phyloP scores from a whole-genome alignment of 2,888 invertebrate species.

The Zonitis immaculata region DNA sequence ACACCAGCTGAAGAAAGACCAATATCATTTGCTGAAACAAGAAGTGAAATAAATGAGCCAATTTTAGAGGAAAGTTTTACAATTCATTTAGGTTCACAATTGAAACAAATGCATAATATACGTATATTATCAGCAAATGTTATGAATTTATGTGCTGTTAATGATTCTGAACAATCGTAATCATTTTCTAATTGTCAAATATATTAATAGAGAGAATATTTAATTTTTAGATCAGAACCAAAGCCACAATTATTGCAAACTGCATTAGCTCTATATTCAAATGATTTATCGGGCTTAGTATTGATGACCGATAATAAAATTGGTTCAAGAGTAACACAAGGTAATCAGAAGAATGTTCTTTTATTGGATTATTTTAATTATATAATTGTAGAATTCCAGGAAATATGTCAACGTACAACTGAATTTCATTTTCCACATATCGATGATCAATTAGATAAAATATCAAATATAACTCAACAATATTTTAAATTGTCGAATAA shows the following conservation, averaged over 20 bases:
- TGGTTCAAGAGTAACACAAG: conserved; percentile 44
- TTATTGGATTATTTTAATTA: neutral
- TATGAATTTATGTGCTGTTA: conserved; percentile 68
- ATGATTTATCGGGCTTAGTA: conserved; percentile 83
- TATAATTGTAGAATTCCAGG: conserved; percentile 57
- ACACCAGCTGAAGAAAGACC: conserved; percentile 37
- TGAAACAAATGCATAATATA: conserved; percentile 98
- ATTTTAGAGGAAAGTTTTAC: conserved; percentile 92
- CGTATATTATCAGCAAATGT: conserved; percentile 82
- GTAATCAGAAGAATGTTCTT: conserved; percentile 13
- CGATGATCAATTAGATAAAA: conserved; percentile 77
- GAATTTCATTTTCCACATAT: conserved; percentile 93
- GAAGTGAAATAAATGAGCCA: conserved; percentile 27
- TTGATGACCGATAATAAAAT: conserved; percentile 64
- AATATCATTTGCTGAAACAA: conserved; percentile 17
- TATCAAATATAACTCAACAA: conserved; percentile 46
- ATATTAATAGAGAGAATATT: too few relatives aligned
- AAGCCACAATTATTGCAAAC: conserved; percentile 84
- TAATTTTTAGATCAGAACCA: conserved; percentile 55
- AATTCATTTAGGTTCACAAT: conserved; percentile 94
- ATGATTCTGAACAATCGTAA: conserved; percentile 37
- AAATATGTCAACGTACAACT: conserved; percentile 72
- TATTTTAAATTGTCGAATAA: conserved; percentile 33
- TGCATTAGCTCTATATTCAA: conserved; percentile 88
- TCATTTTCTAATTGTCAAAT: conserved; percentile 10